These are phyloP conservation scores for Drosophila neotestacea DNA, from an alignment of 2,888 invertebrate genomes.

Conservation along the genomic window DNA sequence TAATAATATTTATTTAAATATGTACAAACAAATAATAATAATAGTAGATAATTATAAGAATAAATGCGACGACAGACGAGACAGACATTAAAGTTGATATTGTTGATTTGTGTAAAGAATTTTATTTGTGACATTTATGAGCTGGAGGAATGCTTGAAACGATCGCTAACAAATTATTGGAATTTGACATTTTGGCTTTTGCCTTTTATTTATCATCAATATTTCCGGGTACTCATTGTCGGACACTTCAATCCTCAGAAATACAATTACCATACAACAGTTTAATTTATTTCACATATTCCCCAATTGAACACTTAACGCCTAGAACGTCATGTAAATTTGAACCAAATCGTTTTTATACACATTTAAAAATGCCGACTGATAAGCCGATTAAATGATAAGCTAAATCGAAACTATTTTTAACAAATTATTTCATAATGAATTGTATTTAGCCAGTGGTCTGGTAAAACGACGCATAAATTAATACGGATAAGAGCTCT, in stretches of 20 bases:
- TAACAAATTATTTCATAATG: constrained; percentile 57
- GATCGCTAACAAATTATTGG: constrained; percentile 49
- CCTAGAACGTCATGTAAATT: constrained; percentile 4
- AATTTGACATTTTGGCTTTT: constrained; percentile 72
- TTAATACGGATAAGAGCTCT: constrained; percentile 34
- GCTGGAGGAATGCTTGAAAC: constrained; percentile 20
- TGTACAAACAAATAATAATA: constrained; percentile 27
- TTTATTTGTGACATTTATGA: constrained; percentile 41
- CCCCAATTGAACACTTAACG: constrained; percentile 26
- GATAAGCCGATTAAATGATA: constrained; percentile 40
- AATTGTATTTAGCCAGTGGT: constrained; percentile 16
- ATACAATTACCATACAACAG: not conserved
- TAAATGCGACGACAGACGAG: constrained; percentile 37
- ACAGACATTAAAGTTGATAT: constrained; percentile 26
- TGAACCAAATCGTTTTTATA: not conserved
- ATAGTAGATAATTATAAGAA: constrained; percentile 19
- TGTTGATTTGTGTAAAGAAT: constrained; percentile 35
- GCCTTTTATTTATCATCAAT: constrained; percentile 29
- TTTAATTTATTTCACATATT: constrained; percentile 27
- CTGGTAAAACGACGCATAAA: constrained; percentile 15
- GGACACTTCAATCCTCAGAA: not conserved
- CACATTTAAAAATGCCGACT: not conserved
- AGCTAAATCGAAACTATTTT: constrained; percentile 51
- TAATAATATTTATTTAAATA: constrained; percentile 36
- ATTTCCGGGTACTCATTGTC: constrained; percentile 28